A percentile compares a stretch with the other conserved stretches of the same genome.
phyloP scores from a whole-genome alignment of 1,140 invertebrate genomes.

The Apis cerana region DNA sequence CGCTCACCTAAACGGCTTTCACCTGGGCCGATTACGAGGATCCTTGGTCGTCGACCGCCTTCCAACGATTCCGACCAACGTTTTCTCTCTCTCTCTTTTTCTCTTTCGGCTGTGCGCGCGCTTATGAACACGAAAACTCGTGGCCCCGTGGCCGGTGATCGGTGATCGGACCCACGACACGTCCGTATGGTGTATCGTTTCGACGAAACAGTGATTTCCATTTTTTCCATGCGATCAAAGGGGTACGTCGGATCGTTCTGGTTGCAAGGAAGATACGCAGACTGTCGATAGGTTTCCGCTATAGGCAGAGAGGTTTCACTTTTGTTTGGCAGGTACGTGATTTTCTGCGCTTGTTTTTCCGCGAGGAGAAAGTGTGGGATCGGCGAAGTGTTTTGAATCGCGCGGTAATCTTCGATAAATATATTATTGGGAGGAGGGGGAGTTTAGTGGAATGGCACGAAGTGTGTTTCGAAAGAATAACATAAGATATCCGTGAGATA shows the following conservation, averaged over 20 bases:
- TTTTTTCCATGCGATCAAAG: background rate
- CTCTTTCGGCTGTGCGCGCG: background rate
- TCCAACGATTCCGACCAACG: conserved; percentile 24
- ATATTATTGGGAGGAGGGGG: too few species aligned
- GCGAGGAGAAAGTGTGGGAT: background rate
- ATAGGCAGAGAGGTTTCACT: background rate
- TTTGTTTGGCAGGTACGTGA: conserved; percentile 27
- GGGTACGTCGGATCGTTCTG: background rate
- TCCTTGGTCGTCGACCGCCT: conserved; percentile 40
- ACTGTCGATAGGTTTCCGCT: background rate
- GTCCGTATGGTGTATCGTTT: conserved; percentile 4
- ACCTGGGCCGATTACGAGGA: conserved; percentile 54
- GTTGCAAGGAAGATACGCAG: background rate
- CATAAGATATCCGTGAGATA: too few species aligned
- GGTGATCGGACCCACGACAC: conserved; percentile 31
- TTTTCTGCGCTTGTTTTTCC: background rate
- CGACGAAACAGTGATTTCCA: background rate
- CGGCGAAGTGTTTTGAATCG: conserved; percentile 21
- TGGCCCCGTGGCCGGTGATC: conserved; percentile 9
- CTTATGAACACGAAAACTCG: background rate
- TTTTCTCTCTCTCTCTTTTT: background rate
- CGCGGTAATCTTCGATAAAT: background rate
- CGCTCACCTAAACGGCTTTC: conserved; percentile 65
- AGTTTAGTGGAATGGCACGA: too few species aligned
- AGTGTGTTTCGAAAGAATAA: too few species aligned